Evolutionary conservation across 2,888 invertebrate genomes (phyloP).

Genomic region (Ochropleura plecta): DNA sequence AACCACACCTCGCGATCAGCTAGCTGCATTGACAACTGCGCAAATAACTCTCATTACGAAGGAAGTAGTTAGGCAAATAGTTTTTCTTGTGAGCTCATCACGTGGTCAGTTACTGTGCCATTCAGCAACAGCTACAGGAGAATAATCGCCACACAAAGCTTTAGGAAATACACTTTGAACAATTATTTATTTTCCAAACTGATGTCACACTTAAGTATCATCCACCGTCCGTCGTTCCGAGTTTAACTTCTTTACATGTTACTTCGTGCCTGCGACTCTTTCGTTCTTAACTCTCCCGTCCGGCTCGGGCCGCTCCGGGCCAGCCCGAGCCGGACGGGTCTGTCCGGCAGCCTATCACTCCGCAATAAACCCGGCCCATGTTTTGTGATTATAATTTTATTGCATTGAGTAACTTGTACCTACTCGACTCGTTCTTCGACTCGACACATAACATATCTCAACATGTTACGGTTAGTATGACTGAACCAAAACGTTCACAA

Average conservation of each 20-base stretch:
- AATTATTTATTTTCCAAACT: background rate
- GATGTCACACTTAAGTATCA: too few species aligned
- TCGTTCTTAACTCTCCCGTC: background rate
- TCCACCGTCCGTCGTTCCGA: background rate
- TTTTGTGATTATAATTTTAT: conserved; percentile 51
- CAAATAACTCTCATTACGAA: background rate
- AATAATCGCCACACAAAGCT: background rate
- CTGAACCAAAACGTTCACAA: background rate
- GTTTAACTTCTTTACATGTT: conserved; percentile 15
- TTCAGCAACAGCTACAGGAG: too few species aligned
- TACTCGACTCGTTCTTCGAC: too few species aligned
- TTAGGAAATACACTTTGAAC: background rate
- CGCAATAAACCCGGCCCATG: conserved; percentile 11
- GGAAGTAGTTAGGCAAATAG: background rate
- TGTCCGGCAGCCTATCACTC: background rate
- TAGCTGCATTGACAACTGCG: background rate
- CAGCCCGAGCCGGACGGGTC: background rate
- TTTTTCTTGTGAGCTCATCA: background rate
- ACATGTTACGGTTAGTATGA: conserved; percentile 13
- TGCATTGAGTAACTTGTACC: conserved; percentile 17
- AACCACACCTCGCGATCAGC: background rate
- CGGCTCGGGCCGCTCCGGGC: background rate
- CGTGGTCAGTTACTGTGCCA: background rate
- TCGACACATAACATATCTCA: conserved; percentile 25
- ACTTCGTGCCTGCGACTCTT: background rate